Evolutionary conservation across 1,140 invertebrate genomes (phyloP), one percentile per base, ranked within the genome.

Genomic region (Sarcophaga peregrina): DNA sequence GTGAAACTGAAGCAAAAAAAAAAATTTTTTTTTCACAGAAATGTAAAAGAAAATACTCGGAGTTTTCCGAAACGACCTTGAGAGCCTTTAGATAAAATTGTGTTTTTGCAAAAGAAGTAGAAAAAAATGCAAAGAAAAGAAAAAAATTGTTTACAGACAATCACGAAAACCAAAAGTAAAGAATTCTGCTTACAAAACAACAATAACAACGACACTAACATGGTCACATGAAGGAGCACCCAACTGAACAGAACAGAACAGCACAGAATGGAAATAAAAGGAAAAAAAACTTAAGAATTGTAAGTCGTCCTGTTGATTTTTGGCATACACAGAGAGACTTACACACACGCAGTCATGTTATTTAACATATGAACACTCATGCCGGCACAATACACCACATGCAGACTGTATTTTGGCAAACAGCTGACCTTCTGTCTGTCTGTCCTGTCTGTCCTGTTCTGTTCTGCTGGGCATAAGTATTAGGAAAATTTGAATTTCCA

Each of bases 41-140:
- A 81, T 83, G 83, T 75, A 78, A 68, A 84, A 86, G 83, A 82
- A 76, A 86, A 85, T 83, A 78, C 82, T 84, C 82, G 1, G 4
- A 75, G 52, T 73, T 83, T 75, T 83, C 68, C 72, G 17, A 50
- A 46, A 80, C 52, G 83, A 83, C 83, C 83, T 83, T 83, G 83
- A 83, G 80, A 83, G 80, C 50, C 68, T 81, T 83, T 50, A 47
- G 50, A 81, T 81, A 83, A 73, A 83, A 83, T 52, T 80, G 54
- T 46, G 52, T 80, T 50, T 80, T 25, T 50, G 58, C 52, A 20
- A 83, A 81, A 83, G 9, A 46, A n/a, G 25, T 2, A 37, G 25
- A 62, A 80, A 80, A 58, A 58, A 80, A 74, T 37, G 8, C 7
- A 37, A 37, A 25, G 50, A 54, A 81, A 81, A 80, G n/a, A n/a